Base-by-base conservation (phyloP, 2,888 invertebrate genomes). In the Harmothoe impar region DNA sequence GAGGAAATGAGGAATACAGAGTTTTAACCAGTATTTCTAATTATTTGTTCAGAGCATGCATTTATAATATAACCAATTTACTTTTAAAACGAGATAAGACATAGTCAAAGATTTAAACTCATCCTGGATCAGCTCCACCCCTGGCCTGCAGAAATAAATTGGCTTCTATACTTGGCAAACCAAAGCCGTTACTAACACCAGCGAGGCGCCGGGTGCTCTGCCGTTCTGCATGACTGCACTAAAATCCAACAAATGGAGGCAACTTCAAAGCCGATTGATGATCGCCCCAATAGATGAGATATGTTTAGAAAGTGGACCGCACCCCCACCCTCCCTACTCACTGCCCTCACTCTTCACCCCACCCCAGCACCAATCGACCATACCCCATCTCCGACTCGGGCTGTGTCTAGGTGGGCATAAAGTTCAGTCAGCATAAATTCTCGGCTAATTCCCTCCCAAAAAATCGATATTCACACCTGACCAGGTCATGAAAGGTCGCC, bases 401-500 rank as follows among this genome's bases (percentile, higher is more conserved):
- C 43, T 84, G 84, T 84, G 29, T 29, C 31, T 20, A 29, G 31
- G 43, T 10, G 20, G 56, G 29, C 86, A 56, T 86, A 31, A 86
- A 86, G 86, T 86, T 86, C 86, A 86, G 86, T 86, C 86, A 86
- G 86, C 86, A 86, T 86, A 54, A 86, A 86, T 56, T 86, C 86
- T 54, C 86, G 86, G 86, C 56, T 86, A 52, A 86, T 54, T 86
- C 86, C 86, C 86, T 43, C 33, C 52, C 51, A 29, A 29, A 78
- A 86, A 86, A 86, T 86, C 86, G 23, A 86, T 86, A 52, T 86
- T 86, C 86, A 86, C 86, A 86, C 86, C 86, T 86, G 86, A 86
- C 86, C 86, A 86, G 86, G 86, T 86, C 86, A 86, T 52, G 52
- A 84, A 54, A 54, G 86, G 86, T 86, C 54, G 86, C 52, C 86